phyloP scores from a whole-genome alignment of 2,888 invertebrate species.

The Calephelis perditalis region DNA sequence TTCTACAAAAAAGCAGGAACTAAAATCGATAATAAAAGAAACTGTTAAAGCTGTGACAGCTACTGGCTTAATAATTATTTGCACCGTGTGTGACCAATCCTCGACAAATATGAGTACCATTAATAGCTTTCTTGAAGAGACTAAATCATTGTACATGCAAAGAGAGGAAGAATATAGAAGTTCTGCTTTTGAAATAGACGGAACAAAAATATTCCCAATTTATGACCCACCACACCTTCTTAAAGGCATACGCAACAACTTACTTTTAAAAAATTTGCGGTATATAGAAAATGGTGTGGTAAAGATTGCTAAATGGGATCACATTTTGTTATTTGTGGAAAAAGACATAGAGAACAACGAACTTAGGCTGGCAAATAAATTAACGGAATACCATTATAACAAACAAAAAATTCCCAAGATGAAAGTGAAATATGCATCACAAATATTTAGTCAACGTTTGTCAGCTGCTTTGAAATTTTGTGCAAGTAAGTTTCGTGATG shows the following conservation, averaged over 20 bases:
- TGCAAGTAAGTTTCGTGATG: slow-evolving; percentile 3
- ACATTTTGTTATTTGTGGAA: slow-evolving; percentile 2
- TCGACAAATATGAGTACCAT: slow-evolving; percentile 16
- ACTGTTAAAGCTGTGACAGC: neutral
- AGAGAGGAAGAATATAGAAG: too few relatives aligned
- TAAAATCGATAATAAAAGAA: slow-evolving; percentile 6
- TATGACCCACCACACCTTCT: too few relatives aligned
- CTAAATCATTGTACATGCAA: too few relatives aligned
- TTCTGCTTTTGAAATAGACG: too few relatives aligned
- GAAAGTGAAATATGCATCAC: slow-evolving; percentile 10
- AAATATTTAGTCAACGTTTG: slow-evolving; percentile 11
- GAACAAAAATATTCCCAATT: too few relatives aligned
- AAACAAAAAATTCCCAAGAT: slow-evolving; percentile 5
- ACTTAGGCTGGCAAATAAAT: slow-evolving; percentile 6
- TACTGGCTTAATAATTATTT: neutral
- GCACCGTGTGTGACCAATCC: slow-evolving; percentile 18
- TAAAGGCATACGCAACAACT: too few relatives aligned
- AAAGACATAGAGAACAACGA: slow-evolving; percentile 1
- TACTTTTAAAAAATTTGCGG: too few relatives aligned
- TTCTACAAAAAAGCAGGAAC: slow-evolving; percentile 8
- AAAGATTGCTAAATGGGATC: slow-evolving; percentile 9
- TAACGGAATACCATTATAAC: slow-evolving; percentile 1
- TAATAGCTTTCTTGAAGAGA: too few relatives aligned
- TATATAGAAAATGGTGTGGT: neutral
- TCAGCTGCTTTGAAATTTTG: slow-evolving; percentile 3